Conservation (phyloP, 2,113 vertebrate species). For the Barnardius zonarius region DNA sequence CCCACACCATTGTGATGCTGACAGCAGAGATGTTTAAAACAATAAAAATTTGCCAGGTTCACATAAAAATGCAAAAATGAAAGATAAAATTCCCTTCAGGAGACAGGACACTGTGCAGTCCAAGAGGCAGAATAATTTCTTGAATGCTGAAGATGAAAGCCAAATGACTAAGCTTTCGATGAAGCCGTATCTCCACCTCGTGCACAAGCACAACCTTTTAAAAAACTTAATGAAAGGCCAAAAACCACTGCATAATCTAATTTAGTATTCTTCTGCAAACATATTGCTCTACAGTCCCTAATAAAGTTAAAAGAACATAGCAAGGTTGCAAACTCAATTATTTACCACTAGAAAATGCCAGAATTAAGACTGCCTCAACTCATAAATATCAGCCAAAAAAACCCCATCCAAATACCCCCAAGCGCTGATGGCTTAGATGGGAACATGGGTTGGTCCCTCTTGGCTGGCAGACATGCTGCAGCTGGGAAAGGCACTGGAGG, state of each 20-base stretch:
- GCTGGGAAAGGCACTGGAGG: not conserved
- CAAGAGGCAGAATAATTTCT: not conserved
- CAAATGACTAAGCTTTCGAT: not conserved
- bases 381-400: not conserved
- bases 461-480: not conserved
- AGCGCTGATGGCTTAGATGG: not conserved
- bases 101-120: not conserved
- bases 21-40: not conserved
- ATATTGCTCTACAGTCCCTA: not conserved
- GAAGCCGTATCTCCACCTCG: not conserved
- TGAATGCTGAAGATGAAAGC: not conserved
- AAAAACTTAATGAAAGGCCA: not conserved
- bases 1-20: not conserved
- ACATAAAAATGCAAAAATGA: not conserved
- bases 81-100: not conserved
- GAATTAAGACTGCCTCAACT: not conserved
- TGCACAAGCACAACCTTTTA: not conserved
- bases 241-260: not conserved
- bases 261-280: not conserved
- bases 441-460: fast-evolving
- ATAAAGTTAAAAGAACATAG: not conserved
- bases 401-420: not conserved
- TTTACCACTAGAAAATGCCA: not conserved
- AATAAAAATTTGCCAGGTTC: not conserved
- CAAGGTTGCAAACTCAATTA: not conserved